These are phyloP conservation scores for Achatina immaculata DNA, from an alignment of 1,140 invertebrate genomes.

Conservation along the genomic window DNA sequence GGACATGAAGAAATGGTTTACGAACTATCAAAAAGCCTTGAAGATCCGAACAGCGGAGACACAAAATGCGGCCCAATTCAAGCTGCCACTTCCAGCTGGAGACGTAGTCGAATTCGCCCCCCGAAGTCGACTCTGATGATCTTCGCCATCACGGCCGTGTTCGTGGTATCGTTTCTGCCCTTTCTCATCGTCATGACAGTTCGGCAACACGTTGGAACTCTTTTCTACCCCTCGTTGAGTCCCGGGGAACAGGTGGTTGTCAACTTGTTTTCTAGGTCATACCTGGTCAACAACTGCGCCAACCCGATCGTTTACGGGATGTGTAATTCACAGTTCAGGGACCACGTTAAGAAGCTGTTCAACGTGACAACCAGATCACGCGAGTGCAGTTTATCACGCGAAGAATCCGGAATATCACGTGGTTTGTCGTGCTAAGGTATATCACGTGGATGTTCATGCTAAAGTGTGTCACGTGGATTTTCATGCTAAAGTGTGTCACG, in stretches of 20 bases:
- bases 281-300: constrained; percentile 56
- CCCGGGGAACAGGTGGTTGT: constrained; percentile 43
- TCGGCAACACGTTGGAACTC: constrained; percentile 32
- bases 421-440: background rate
- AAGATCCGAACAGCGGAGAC: background rate
- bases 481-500: too few species aligned
- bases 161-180: constrained; percentile 63
- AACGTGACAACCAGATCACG: background rate
- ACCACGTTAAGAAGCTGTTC: constrained; percentile 46
- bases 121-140: constrained; percentile 56
- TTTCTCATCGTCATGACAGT: constrained; percentile 53
- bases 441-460: too few species aligned
- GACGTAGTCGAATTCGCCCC: background rate
- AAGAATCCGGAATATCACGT: background rate
- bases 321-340: constrained; percentile 54
- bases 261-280: constrained; percentile 54
- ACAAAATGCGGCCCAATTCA: background rate
- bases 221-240: constrained; percentile 38
- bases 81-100: background rate
- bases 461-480: too few species aligned
- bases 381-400: background rate
- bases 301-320: constrained; percentile 60
- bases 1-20: background rate
- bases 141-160: constrained; percentile 59
- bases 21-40: background rate